Evolutionary conservation across 2,113 vertebrate genomes (phyloP).

Genomic region (Salminus brasiliensis): DNA sequence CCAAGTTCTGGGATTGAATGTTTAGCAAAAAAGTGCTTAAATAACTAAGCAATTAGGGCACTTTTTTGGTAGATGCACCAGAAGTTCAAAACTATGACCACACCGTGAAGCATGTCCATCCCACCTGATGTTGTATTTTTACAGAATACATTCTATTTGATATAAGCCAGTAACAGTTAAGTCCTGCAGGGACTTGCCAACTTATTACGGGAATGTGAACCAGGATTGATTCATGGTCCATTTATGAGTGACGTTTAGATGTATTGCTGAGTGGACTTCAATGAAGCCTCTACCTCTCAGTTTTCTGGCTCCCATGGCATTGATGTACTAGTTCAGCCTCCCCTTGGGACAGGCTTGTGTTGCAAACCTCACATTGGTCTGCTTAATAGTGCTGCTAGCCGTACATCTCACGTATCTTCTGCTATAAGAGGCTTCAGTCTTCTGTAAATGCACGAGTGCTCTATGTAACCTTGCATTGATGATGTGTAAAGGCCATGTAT

Average conservation of each 20-base stretch:
- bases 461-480: too few relatives aligned
- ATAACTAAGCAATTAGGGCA: too few relatives aligned
- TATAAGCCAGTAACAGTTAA: background rate
- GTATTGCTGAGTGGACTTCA: background rate
- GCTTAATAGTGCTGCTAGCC: background rate
- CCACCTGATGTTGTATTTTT: too few relatives aligned
- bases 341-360: background rate
- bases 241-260: background rate
- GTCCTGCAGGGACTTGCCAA: background rate
- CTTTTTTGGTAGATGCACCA: too few relatives aligned
- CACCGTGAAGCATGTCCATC: background rate
- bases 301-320: background rate
- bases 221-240: background rate
- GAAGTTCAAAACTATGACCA: too few relatives aligned
- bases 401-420: slow-evolving; percentile 4
- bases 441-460: too few relatives aligned
- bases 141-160: background rate
- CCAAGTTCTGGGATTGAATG: too few relatives aligned
- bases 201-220: background rate
- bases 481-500: background rate
- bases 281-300: background rate
- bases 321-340: background rate
- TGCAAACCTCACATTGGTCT: background rate
- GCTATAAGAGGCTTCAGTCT: background rate
- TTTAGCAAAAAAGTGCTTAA: too few relatives aligned